Evolutionary conservation across 2,113 vertebrate genomes (phyloP), one percentile per base, ranked within the genome.

Genomic region (Oceanodroma tethys): DNA sequence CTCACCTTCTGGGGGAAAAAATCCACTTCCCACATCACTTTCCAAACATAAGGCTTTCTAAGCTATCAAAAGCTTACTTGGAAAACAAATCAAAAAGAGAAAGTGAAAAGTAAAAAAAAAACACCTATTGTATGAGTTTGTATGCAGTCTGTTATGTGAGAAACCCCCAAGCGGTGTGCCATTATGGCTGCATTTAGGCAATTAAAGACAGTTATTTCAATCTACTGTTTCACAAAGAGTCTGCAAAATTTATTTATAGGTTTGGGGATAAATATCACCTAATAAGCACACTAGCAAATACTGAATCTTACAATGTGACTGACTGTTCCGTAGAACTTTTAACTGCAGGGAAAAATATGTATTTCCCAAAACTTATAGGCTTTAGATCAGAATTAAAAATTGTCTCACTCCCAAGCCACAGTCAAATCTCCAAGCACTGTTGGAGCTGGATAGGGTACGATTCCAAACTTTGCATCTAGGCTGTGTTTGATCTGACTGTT

Each of bases 81-180:
- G 81, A 93, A 97, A 97, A 96, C 73, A 97, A 95, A 88, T 90
- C 26, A 91, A 71, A 86, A 72, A 25, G 16, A 76, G 34, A 80
- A 88, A 88, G 76, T 40, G 58, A 68, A 93, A 95, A 89, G 53
- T 79, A 56, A 38, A 56, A n/a, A n/a, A n/a, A n/a, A n/a, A n/a
- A n/a, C n/a, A n/a, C n/a, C n/a, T n/a, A n/a, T n/a, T n/a, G n/a
- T 84, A 25, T 66, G 40, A 66, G 21, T 73, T 91, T 50, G 10
- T 88, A 48, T 78, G 27, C 29, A 65, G 11, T 13, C 42, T 91
- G 23, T 47, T 91, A 32, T 15, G 25, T n/a, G 36, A 93, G 48
- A 94, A 88, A 55, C 15, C 32, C 38, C 23, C 3, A 34, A 38
- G 18, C 1, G 1, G 63, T 55, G 15, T 43, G 22, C 43, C 50